These are phyloP conservation scores for Drosophila parabipectinata DNA, from an alignment of 1,140 invertebrate genomes.

Conservation along the genomic window DNA sequence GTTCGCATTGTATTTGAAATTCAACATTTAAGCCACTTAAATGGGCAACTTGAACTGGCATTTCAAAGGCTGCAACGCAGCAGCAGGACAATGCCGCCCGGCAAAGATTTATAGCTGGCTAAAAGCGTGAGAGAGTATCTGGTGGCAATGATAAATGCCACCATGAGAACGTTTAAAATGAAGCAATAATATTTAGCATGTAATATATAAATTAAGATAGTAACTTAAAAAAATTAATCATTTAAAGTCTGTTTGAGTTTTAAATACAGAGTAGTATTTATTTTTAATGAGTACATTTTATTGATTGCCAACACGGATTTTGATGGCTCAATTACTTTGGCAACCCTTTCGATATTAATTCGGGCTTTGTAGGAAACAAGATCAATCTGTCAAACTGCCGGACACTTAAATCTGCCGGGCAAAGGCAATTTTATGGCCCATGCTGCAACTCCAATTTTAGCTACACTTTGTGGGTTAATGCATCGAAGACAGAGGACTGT, in stretches of 20 bases:
- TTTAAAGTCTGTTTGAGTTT: neutral
- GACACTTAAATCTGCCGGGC: constrained; percentile 35
- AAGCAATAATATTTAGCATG: constrained; percentile 64
- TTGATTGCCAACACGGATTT: neutral
- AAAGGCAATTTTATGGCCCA: constrained; percentile 37
- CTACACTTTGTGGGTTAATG: constrained; percentile 52
- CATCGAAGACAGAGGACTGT: constrained; percentile 57
- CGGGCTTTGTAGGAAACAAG: constrained; percentile 19
- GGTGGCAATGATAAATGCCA: constrained; percentile 55
- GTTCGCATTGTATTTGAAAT: constrained; percentile 74
- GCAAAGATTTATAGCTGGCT: constrained; percentile 69
- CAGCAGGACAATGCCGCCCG: constrained; percentile 72
- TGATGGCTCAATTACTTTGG: constrained; percentile 6
- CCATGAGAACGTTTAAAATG: constrained; percentile 63
- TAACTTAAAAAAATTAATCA: neutral
- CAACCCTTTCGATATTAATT: neutral
- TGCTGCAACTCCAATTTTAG: constrained; percentile 21
- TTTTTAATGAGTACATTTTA: neutral
- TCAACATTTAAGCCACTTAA: constrained; percentile 81
- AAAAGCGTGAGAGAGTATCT: constrained; percentile 45
- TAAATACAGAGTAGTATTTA: neutral
- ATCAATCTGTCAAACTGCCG: constrained; percentile 43
- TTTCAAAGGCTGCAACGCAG: constrained; percentile 71
- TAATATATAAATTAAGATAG: constrained; percentile 57
- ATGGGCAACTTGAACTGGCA: constrained; percentile 76